Evolutionary conservation across 2,797 vertebrate species (phyloP).

Genomic region (Enteromius fasciolatus): DNA sequence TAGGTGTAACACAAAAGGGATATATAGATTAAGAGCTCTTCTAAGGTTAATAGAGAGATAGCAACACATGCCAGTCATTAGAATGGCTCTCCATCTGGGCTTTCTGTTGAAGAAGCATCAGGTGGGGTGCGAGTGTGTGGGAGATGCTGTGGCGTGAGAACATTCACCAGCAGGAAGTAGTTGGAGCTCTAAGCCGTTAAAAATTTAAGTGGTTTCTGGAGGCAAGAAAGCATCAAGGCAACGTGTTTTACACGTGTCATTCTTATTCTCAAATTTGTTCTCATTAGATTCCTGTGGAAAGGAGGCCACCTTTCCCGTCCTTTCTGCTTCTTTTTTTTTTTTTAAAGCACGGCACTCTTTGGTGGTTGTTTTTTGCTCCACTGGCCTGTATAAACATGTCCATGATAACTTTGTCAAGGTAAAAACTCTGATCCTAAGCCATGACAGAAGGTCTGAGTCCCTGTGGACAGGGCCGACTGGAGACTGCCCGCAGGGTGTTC

Average conservation of each 20-base stretch:
- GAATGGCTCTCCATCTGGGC: conserved; percentile 49
- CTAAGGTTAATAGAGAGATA: conserved; percentile 24
- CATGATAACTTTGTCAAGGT: conserved; percentile 67
- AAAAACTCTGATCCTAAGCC: conserved; percentile 52
- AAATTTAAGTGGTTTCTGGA: neutral
- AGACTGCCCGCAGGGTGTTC: conserved; percentile 55
- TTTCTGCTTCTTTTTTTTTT: conserved; percentile 17
- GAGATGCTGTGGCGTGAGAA: conserved; percentile 45
- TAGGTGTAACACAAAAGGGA: conserved; percentile 23
- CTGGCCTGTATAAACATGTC: conserved; percentile 41
- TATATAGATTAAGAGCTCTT: conserved; percentile 32
- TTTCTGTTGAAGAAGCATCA: conserved; percentile 43
- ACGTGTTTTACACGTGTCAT: neutral
- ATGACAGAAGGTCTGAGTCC: conserved; percentile 59
- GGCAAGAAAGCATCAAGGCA: neutral
- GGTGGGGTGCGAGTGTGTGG: conserved; percentile 50
- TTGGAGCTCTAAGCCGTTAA: conserved; percentile 5
- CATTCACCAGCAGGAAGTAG: conserved; percentile 38
- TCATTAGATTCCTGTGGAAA: conserved; percentile 31
- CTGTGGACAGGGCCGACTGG: conserved; percentile 48
- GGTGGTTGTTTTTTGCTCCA: conserved; percentile 12
- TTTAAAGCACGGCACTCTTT: neutral
- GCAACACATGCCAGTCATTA: conserved; percentile 30
- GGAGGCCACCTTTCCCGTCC: conserved; percentile 24
- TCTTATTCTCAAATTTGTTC: conserved; percentile 8